Base-by-base conservation (phyloP, 2,797 vertebrate species). In the Zalophus californianus region DNA sequence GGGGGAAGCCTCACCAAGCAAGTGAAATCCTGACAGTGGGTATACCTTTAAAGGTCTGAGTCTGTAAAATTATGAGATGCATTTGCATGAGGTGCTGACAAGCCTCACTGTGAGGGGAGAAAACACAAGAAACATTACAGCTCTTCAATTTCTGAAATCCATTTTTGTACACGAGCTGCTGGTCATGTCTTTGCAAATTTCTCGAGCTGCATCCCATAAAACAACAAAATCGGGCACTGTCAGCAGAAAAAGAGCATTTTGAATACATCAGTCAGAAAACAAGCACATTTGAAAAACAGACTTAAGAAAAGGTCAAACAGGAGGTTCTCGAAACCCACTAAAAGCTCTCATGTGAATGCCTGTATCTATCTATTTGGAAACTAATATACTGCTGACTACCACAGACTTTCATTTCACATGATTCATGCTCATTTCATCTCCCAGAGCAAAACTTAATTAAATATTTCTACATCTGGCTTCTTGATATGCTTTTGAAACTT, bases 231-330 rank as follows among this genome's bases (percentile, higher is more conserved):
- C 77, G 44, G 95, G 32, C 92, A 66, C 82, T 91, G 92, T 96
- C 96, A 97, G 95, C 96, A 98, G 96, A 96, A 97, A 95, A 87
- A 75, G 21, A 91, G 16, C 87, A 60, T 92, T 97, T 97, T 90
- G 82, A 97, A 97, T 96, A 56, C 78, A 96, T 92, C 94, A 92
- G 87, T 97, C 96, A 94, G 87, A 92, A 97, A 96, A 96, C 78
- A 95, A 96, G 90, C 87, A 96, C 87, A 96, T 97, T 78, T 97
- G 92, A 97, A 96, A 97, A 96, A 41, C 90, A 95, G 94, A 96
- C 90, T 41, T 91, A 84, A 97, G 95, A 60, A 97, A 97, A 97
- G 97, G 96, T 98, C 97, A 98, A 86, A 93, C 0, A 0, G 79
- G 75, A 95, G 79, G 41, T 84, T 92, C 82, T 48, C 32, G 84